phyloP scores from a whole-genome alignment of 2,888 invertebrate genomes.

The Tineola bisselliella region DNA sequence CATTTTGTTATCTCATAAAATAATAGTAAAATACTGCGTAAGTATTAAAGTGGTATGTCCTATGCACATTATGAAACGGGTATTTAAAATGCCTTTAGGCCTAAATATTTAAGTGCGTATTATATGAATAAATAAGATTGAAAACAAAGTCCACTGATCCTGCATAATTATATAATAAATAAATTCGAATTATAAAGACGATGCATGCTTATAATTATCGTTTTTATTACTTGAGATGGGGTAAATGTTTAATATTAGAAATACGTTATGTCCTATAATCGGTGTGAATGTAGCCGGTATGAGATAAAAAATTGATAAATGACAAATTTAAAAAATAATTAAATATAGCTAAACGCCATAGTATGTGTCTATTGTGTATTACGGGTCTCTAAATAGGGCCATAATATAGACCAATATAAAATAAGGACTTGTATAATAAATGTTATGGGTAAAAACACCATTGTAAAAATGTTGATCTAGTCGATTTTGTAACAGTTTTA shows the following conservation, averaged over 20 bases:
- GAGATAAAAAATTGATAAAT: background rate
- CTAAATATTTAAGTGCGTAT: background rate
- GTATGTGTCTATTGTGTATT: background rate
- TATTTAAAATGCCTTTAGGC: background rate
- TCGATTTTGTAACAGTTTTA: no score
- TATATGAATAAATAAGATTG: background rate
- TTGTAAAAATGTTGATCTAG: background rate
- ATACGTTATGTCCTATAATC: no score
- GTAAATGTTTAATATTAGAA: no score
- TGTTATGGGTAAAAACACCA: background rate
- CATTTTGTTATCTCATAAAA: no score
- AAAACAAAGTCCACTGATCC: background rate
- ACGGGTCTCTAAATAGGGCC: no score
- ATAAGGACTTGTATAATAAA: background rate
- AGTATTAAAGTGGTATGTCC: no score
- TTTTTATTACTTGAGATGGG: no score
- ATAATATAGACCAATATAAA: background rate
- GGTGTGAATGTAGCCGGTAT: no score
- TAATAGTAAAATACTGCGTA: no score
- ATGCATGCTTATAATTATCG: no score
- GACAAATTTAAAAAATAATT: background rate
- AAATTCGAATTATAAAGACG: no score
- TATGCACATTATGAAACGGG: background rate
- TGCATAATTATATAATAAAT: background rate
- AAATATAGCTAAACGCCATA: background rate